Percentiles rank a stretch among this genome's conserved stretches.
These are phyloP conservation scores for Hemibagrus guttatus DNA, from an alignment of 2,797 vertebrate species.

Conservation along the genomic window DNA sequence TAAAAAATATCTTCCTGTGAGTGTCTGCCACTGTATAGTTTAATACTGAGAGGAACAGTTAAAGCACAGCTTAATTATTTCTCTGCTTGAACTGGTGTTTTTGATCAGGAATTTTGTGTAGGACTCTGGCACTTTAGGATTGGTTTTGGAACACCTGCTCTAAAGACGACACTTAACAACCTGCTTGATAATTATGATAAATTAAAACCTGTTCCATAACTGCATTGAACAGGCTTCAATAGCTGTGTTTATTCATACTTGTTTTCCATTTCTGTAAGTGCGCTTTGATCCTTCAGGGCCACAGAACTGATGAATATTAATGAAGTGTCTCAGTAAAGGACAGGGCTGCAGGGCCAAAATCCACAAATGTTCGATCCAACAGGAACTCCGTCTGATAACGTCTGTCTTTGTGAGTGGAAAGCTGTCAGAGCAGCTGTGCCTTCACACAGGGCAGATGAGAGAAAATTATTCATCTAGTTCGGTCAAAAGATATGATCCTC, in stretches of 20 bases:
- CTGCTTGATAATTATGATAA: neutral
- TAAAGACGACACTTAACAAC: neutral
- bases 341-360: conserved; percentile 32
- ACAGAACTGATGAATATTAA: conserved; percentile 42
- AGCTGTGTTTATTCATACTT: conserved; percentile 11
- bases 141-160: neutral
- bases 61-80: neutral
- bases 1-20: neutral
- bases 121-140: neutral
- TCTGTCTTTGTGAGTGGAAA: conserved; percentile 31
- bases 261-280: conserved; percentile 12
- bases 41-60: neutral
- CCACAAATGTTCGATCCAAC: conserved; percentile 22
- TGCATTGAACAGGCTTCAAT: neutral
- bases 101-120: neutral
- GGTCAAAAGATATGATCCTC: neutral
- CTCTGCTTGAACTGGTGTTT: neutral
- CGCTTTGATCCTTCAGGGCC: conserved; percentile 26
- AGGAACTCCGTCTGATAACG: conserved; percentile 29
- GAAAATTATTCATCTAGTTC: conserved; percentile 3
- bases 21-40: neutral
- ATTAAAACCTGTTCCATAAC: conserved; percentile 11
- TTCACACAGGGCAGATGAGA: conserved; percentile 24
- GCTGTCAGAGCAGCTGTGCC: conserved; percentile 15
- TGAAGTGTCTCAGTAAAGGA: conserved; percentile 38